Base-by-base conservation (phyloP, 2,888 invertebrate genomes). In the Lithophane socia region DNA sequence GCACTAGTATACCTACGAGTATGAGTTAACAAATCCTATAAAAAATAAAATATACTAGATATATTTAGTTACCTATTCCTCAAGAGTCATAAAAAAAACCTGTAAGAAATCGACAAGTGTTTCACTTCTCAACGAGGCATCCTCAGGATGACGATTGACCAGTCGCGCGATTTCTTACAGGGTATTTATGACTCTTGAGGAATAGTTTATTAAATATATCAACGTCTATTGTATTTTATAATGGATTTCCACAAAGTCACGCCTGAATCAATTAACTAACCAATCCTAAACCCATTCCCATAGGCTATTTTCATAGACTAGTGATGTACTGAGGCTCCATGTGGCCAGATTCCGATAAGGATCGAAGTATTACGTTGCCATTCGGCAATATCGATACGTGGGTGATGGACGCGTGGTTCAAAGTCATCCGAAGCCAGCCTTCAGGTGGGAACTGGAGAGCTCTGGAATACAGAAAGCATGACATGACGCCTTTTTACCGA, bases 391-490 rank as follows among this genome's bases (percentile, higher is more conserved):
- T 98, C 2, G 97, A 97, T 0, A 99, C 91, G 98, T 99, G 99
- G 0, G 99, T 99, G 81, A 99, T 98, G 83, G 99, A 99, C 54
- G 98, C 99, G 94, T 99, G 98, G 94, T 98, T 98, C 47, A 99
- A 96, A 16, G 98, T 98, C 91, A 99, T 97, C 75, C 99, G 97
- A 18, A 99, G 97, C 99, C 99, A 99, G 3, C 98, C 99, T 94
- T 99, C 99, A 0, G 99, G 98, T 0, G 99, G 99, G 92, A 99
- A 98, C 94, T 99, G 99, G 56, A 99, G 96, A 0, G 99, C 99
- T 92, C 99, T 99, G 95, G 80, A 97, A 93, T 8, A 60, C 12
- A 68, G 49, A 78, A 52, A 79, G n/a, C 3, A 72, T 44, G n/a
- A 63, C 9, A 16, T 77, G 10, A 77, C 29, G 5, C 29, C 29